Evolutionary conservation across 1,140 invertebrate genomes (phyloP), one percentile per base, ranked within the genome.

Genomic region (Dendroctonus ponderosae): DNA sequence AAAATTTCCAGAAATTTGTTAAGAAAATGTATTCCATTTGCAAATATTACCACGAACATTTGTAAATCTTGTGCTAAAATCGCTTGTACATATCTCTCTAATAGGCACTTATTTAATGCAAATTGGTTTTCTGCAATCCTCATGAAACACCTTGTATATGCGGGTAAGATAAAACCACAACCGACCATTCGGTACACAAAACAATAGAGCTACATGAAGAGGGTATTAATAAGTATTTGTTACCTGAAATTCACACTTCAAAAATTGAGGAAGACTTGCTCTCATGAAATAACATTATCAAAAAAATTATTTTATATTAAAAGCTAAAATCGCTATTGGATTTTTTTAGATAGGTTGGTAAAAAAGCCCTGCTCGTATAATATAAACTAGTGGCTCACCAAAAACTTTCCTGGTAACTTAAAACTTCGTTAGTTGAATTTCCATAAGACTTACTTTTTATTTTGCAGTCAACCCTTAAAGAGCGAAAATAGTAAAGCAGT

Each of bases 191-290:
- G 14, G 14, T 48, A 53, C 12, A 53, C 12, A 14, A 5, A 14
- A 26, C 26, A 53, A 46, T 11, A 46, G 44, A 11, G 9, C 4
- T 46, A 46, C 9, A 46, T 46, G 12, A 46, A 9, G 4, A 11
- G 9, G 44, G 9, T 11, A 2, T 46, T 11, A 2, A 46, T 14
- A 46, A 46, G 39, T 26, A 26, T 26, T 26, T 57, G 6, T 43
- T 48, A 5, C 42, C n/a, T 14, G 15, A 65, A 56, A 57, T 14
- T 49, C 51, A 57, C 44, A 58, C 46, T 57, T 59, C 57, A 56
- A 40, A 41, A 65, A 65, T 65, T 57, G 9, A 66, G 64, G 64
- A 66, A 66, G 64, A 66, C 64, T 66, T 58, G 48, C 48, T 66
- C 64, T 66, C 56, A 66, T 49, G 38, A 66, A 66, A 59, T 57